Evolutionary conservation across 23 tunicate species (phyloP).

Genomic region (Oikopleura dioica): DNA sequence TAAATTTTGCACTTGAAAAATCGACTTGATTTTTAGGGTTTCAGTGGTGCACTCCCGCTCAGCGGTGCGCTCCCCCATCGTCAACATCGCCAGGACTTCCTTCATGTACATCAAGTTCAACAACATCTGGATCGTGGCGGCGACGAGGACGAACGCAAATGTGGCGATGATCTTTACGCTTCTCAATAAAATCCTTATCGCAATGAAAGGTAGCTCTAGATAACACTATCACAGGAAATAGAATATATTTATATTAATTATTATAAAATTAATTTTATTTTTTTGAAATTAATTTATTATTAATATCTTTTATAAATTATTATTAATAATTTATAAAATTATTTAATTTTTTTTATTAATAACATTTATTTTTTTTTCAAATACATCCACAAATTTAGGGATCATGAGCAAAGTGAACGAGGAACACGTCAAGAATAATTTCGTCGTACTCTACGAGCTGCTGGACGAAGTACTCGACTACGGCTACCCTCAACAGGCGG

Average conservation of each 20-base stretch:
- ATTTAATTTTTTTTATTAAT: too few relatives aligned
- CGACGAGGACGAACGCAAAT: slow-evolving; percentile 17
- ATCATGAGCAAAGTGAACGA: slow-evolving; percentile 92
- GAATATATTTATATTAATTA: too few relatives aligned
- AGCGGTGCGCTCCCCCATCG: slow-evolving; percentile 68
- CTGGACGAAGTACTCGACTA: slow-evolving; percentile 23
- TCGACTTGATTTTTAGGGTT: slow-evolving; percentile 67
- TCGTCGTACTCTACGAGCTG: slow-evolving; percentile 80
- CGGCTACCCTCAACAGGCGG: slow-evolving; percentile 11
- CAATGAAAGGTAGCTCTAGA: slow-evolving; percentile 11
- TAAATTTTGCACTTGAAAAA: too few relatives aligned
- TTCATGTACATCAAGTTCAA: slow-evolving; percentile 79
- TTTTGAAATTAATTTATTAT: too few relatives aligned
- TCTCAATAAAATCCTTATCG: neutral
- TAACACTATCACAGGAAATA: too few relatives aligned
- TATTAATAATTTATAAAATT: too few relatives aligned
- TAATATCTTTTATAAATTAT: too few relatives aligned
- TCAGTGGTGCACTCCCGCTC: slow-evolving; percentile 93
- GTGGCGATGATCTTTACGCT: slow-evolving; percentile 5
- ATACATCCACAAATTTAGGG: slow-evolving; percentile 16
- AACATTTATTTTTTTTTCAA: too few relatives aligned
- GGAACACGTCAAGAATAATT: slow-evolving; percentile 87
- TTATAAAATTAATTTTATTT: too few relatives aligned
- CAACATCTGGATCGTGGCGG: slow-evolving; percentile 95
- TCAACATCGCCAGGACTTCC: slow-evolving; percentile 83